phyloP scores from a whole-genome alignment of 2,113 vertebrate species.

The human (Homo sapiens) region DNA sequence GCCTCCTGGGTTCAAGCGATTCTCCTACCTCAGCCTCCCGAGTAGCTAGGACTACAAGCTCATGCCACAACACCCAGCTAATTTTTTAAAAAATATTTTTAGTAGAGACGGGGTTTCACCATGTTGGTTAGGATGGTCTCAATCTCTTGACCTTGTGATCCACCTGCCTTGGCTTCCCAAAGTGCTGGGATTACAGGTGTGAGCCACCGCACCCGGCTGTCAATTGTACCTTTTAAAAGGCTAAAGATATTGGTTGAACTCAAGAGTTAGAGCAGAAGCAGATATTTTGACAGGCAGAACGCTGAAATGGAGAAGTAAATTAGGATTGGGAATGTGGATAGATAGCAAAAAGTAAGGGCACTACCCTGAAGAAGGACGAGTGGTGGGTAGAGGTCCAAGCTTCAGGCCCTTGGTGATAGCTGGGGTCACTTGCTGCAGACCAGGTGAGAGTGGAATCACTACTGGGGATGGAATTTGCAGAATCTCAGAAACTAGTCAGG shows the following conservation, averaged over 20 bases:
- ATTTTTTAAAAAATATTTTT: no score
- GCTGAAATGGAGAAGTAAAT: background rate
- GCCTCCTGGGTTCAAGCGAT: no score
- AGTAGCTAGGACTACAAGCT: no score
- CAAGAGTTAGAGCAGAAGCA: background rate
- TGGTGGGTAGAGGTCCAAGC: background rate
- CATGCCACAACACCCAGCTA: no score
- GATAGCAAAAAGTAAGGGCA: background rate
- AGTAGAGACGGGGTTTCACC: no score
- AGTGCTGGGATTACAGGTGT: no score
- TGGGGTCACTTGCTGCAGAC: background rate
- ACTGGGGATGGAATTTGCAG: background rate
- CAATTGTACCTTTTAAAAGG: background rate
- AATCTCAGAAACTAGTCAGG: background rate
- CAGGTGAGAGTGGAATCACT: background rate
- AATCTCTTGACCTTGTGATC: no score
- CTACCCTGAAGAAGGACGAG: background rate
- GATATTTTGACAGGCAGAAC: background rate
- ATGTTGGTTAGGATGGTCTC: no score
- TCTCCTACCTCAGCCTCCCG: no score
- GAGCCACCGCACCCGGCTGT: background rate
- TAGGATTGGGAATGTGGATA: background rate
- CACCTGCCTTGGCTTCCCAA: no score
- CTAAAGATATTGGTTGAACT: background rate
- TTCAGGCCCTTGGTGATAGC: background rate